These are phyloP conservation scores for Tholera decimalis DNA, from an alignment of 2,888 invertebrate species.

Conservation along the genomic window DNA sequence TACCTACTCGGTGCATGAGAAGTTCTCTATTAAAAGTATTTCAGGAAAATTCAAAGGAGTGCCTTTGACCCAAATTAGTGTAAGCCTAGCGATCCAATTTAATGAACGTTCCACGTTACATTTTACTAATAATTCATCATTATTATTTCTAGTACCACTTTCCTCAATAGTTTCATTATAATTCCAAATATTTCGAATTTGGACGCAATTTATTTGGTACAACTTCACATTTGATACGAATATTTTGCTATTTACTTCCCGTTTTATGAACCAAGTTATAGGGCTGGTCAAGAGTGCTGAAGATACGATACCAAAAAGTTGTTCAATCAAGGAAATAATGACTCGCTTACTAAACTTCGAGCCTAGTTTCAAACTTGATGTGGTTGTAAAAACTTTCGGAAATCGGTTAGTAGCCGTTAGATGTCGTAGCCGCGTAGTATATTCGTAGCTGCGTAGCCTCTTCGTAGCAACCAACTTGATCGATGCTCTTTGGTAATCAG, in stretches of 20 bases:
- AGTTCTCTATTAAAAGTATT: conserved; percentile 14
- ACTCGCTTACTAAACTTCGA: conserved; percentile 41
- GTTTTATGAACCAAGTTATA: conserved; percentile 10
- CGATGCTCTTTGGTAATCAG: conserved; percentile 71
- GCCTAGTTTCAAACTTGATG: conserved; percentile 22
- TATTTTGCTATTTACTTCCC: not conserved
- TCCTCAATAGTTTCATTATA: not conserved
- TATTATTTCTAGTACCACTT: conserved; percentile 12
- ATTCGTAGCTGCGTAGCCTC: conserved; percentile 38
- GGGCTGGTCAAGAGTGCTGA: not conserved
- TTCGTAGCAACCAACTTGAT: conserved; percentile 69
- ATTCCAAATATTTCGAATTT: not conserved
- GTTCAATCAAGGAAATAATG: conserved; percentile 39
- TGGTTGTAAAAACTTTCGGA: conserved; percentile 39
- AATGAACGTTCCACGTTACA: conserved; percentile 16
- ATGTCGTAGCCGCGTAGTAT: conserved; percentile 47
- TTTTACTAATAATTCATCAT: conserved; percentile 9
- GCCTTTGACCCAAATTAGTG: conserved; percentile 35
- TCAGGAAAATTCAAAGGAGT: conserved; percentile 14
- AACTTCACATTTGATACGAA: not conserved
- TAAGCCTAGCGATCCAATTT: conserved; percentile 31
- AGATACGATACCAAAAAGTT: conserved; percentile 27
- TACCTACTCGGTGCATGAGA: not conserved
- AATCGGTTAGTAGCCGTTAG: conserved; percentile 45
- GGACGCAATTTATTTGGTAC: not conserved